Percentiles rank a stretch among this genome's conserved stretches.
Evolutionary conservation across 2,888 invertebrate genomes (phyloP).

Genomic region (Pogonocherus hispidulus): DNA sequence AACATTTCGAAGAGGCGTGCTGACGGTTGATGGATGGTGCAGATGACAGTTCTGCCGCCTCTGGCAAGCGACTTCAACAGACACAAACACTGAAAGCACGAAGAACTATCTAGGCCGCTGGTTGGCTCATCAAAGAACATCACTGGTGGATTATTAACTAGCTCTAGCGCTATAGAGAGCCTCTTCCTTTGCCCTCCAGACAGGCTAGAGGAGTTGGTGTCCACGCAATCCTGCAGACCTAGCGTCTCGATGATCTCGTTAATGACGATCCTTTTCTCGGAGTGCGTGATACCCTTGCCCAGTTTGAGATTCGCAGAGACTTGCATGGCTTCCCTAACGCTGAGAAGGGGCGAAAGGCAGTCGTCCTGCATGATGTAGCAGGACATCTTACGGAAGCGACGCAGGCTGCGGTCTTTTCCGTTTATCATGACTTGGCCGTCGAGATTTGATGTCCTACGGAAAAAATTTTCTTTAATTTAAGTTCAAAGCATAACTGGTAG

Average conservation of each 20-base stretch:
- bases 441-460: slow-evolving; percentile 83
- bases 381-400: slow-evolving; percentile 92
- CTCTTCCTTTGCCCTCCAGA: slow-evolving; percentile 94
- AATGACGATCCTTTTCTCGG: slow-evolving; percentile 84
- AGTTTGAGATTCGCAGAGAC: slow-evolving; percentile 95
- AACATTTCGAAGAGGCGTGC: slow-evolving; percentile 97
- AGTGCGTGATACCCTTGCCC: slow-evolving; percentile 80
- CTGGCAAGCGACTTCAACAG: slow-evolving; percentile 89
- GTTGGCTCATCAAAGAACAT: slow-evolving; percentile 98
- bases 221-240: slow-evolving; percentile 82
- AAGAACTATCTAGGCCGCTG: slow-evolving; percentile 93
- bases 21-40: slow-evolving; percentile 97
- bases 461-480: slow-evolving; percentile 7
- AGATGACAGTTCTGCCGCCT: slow-evolving; percentile 92
- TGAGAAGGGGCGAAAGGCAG: slow-evolving; percentile 88
- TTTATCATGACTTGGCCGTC: slow-evolving; percentile 90
- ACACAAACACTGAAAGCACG: slow-evolving; percentile 88
- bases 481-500: too few species aligned
- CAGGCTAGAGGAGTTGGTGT: slow-evolving; percentile 84
- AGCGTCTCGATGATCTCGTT: slow-evolving; percentile 89
- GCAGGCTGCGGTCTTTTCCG: slow-evolving; percentile 86
- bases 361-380: slow-evolving; percentile 99
- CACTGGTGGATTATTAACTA: slow-evolving; percentile 96
- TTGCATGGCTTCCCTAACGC: slow-evolving; percentile 93
- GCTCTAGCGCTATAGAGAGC: slow-evolving; percentile 90